Percentiles rank a stretch among this genome's conserved stretches.
Conservation (phyloP, 2,797 vertebrate genomes). For the Enteromius viviparus region DNA sequence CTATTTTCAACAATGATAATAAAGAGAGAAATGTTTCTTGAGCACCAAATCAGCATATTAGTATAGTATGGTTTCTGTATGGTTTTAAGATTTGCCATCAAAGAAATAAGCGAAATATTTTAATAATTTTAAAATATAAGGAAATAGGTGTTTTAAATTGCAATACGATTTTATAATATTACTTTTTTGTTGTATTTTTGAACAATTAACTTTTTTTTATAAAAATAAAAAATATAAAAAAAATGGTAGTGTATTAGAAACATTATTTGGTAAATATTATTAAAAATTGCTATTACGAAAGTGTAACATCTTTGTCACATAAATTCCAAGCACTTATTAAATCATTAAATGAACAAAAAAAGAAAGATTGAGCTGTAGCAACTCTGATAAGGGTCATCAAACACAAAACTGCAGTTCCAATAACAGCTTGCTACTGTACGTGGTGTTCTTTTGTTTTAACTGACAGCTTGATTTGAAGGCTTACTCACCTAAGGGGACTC, state of each 20-base stretch:
- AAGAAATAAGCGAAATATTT: background rate
- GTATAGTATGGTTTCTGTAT: no score
- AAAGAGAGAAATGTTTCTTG: background rate
- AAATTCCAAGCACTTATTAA: background rate
- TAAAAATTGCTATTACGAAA: background rate
- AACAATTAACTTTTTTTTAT: background rate
- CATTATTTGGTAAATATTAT: background rate
- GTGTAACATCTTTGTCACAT: background rate
- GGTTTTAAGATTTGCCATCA: background rate
- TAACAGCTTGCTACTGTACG: background rate
- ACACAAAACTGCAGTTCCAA: slow-evolving; percentile 1
- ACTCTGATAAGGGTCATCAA: slow-evolving; percentile 21
- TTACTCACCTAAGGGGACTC: slow-evolving; percentile 91
- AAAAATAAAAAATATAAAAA: background rate
- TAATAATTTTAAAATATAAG: background rate
- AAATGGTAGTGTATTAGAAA: background rate
- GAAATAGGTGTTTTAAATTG: background rate
- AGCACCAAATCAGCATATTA: background rate
- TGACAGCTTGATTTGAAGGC: slow-evolving; percentile 27
- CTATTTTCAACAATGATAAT: background rate
- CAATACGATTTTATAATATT: background rate
- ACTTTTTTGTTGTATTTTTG: background rate
- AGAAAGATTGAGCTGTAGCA: background rate
- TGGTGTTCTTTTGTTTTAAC: background rate
- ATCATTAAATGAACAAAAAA: slow-evolving; percentile 12